These are phyloP conservation scores for Cyprinus carpio DNA, from an alignment of 2,113 vertebrate species.

Conservation along the genomic window DNA sequence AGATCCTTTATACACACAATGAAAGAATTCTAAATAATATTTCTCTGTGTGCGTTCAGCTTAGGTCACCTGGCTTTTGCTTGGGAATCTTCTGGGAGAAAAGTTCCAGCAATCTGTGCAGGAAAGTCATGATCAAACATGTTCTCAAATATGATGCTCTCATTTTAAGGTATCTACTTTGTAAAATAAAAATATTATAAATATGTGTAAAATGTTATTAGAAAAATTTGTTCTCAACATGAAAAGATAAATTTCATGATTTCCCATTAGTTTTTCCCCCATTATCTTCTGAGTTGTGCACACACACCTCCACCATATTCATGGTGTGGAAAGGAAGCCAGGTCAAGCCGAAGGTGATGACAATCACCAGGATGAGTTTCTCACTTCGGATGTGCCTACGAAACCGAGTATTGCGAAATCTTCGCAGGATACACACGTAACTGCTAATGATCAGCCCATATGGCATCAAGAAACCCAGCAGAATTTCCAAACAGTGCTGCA, in stretches of 20 bases:
- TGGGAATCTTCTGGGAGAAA: not conserved
- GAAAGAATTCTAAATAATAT: not conserved
- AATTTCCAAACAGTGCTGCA: slow-evolving; percentile 82
- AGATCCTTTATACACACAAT: not conserved
- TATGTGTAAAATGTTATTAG: no score
- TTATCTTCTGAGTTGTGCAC: no score
- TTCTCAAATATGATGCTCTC: no score
- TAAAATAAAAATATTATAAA: no score
- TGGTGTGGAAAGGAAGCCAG: slow-evolving; percentile 85
- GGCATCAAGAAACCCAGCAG: slow-evolving; percentile 82
- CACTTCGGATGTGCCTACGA: slow-evolving; percentile 72
- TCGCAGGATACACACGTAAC: no score
- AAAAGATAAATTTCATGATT: no score
- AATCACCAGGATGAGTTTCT: slow-evolving; percentile 83
- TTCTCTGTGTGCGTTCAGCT: no score
- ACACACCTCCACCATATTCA: slow-evolving; percentile 82
- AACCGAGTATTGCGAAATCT: slow-evolving; percentile 73
- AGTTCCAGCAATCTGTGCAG: slow-evolving; percentile 66
- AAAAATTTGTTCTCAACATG: no score
- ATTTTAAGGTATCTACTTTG: no score
- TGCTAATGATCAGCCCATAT: slow-evolving; percentile 59
- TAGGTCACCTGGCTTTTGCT: slow-evolving; percentile 50
- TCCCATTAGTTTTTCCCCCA: no score
- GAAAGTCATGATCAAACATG: no score
- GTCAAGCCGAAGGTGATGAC: slow-evolving; percentile 83